Percentiles rank a stretch among this genome's conserved stretches.
Conservation (phyloP, 2,888 invertebrate genomes). For the Tiliacea aurago region DNA sequence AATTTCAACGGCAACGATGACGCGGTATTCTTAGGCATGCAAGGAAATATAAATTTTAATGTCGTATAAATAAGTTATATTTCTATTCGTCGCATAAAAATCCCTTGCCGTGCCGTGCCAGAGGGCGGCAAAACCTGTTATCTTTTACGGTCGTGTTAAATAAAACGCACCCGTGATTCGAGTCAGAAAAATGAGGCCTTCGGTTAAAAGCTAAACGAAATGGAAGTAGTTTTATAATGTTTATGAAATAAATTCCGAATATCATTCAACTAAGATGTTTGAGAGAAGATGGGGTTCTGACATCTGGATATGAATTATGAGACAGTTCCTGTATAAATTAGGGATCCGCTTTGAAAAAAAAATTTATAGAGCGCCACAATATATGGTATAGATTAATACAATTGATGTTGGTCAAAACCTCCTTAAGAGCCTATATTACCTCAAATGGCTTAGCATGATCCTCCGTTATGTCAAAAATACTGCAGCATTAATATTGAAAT, state of each 20-base stretch:
- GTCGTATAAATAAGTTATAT: too few species aligned
- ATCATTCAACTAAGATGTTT: background rate
- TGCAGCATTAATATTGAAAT: too few species aligned
- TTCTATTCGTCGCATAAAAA: too few species aligned
- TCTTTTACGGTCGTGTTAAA: too few species aligned
- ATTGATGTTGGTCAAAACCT: background rate
- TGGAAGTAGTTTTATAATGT: background rate
- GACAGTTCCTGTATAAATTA: background rate
- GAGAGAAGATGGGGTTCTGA: background rate
- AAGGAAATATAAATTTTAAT: too few species aligned
- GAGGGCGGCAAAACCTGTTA: background rate
- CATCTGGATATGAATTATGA: background rate
- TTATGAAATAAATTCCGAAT: background rate
- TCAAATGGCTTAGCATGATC: too few species aligned
- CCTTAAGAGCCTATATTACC: background rate
- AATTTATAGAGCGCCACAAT: background rate
- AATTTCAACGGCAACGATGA: too few species aligned
- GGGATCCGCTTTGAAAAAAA: background rate
- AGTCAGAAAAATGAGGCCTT: background rate
- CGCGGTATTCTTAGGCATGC: too few species aligned
- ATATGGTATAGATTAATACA: background rate
- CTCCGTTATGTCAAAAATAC: too few species aligned
- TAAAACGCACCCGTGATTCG: background rate
- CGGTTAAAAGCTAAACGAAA: background rate
- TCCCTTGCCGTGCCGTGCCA: too few species aligned